Percentiles rank a stretch among this genome's conserved stretches.
Conservation (phyloP, 2,797 vertebrate genomes). For the Thunnus albacares region DNA sequence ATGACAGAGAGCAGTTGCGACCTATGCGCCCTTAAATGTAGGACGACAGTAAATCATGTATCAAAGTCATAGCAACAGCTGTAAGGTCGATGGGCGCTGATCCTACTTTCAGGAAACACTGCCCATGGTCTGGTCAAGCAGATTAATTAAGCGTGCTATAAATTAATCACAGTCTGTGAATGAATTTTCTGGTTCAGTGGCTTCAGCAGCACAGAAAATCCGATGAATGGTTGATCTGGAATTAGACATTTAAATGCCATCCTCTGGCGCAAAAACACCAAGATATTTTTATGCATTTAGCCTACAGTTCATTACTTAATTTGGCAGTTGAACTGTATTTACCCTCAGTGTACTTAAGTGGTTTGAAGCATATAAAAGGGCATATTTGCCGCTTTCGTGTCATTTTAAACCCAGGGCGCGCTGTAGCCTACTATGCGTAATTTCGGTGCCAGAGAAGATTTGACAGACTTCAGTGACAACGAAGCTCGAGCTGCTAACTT, state of each 20-base stretch:
- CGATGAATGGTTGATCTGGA: background rate
- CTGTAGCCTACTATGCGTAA: constrained; percentile 44
- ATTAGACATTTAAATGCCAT: constrained; percentile 3
- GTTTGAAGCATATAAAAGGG: background rate
- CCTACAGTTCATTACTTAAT: constrained; percentile 6
- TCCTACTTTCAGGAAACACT: constrained; percentile 25
- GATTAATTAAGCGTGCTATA: constrained; percentile 42
- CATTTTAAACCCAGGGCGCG: constrained; percentile 10
- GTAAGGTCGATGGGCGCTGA: constrained; percentile 25
- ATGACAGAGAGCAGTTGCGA: constrained; percentile 14
- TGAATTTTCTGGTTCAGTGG: constrained; percentile 43
- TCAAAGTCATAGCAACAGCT: constrained; percentile 27
- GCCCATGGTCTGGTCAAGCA: constrained; percentile 21
- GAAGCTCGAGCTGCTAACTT: constrained; percentile 46
- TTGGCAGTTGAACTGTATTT: constrained; percentile 1
- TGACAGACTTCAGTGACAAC: no score
- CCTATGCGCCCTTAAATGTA: constrained; percentile 19
- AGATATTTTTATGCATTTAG: constrained; percentile 2
- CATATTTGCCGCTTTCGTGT: background rate
- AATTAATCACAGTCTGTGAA: constrained; percentile 45
- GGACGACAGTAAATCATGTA: constrained; percentile 23
- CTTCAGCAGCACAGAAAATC: constrained; percentile 22
- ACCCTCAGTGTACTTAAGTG: background rate
- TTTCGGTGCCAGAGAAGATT: background rate
- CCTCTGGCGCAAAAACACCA: constrained; percentile 2